Evolutionary conservation across 2,888 invertebrate genomes (phyloP).

Genomic region (Byasa hedistus): DNA sequence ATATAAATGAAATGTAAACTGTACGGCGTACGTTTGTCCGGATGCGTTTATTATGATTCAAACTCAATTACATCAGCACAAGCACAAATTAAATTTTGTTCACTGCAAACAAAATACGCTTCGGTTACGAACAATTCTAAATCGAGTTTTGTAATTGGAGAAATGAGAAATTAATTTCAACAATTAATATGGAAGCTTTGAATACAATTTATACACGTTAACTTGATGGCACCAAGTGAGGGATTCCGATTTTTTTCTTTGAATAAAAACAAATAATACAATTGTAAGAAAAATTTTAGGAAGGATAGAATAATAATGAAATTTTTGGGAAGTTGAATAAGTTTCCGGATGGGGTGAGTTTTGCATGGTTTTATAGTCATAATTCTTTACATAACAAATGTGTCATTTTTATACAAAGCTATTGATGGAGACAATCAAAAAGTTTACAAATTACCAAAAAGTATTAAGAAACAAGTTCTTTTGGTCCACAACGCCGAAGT

Average conservation of each 20-base stretch:
- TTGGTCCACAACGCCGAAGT: too few relatives aligned
- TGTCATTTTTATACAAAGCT: too few relatives aligned
- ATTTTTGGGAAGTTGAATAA: too few relatives aligned
- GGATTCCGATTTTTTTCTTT: neutral
- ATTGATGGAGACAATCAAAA: too few relatives aligned
- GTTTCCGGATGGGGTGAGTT: too few relatives aligned
- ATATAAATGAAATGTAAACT: neutral
- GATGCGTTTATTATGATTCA: neutral
- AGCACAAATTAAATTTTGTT: conserved; percentile 17
- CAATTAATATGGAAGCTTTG: neutral
- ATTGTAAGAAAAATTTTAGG: too few relatives aligned
- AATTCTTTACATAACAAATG: too few relatives aligned
- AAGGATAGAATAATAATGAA: too few relatives aligned
- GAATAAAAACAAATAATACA: too few relatives aligned
- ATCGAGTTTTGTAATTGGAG: conserved; percentile 17
- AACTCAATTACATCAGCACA: neutral
- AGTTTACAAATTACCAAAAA: too few relatives aligned
- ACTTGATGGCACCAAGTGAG: neutral
- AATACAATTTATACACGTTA: neutral
- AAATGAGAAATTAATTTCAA: conserved; percentile 22
- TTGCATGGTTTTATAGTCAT: too few relatives aligned
- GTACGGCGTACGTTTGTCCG: neutral
- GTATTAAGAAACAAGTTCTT: too few relatives aligned
- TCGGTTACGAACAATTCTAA: conserved; percentile 17
- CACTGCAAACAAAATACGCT: conserved; percentile 19